Conservation (phyloP, 1,140 invertebrate genomes). For the Zophobas atratus region DNA sequence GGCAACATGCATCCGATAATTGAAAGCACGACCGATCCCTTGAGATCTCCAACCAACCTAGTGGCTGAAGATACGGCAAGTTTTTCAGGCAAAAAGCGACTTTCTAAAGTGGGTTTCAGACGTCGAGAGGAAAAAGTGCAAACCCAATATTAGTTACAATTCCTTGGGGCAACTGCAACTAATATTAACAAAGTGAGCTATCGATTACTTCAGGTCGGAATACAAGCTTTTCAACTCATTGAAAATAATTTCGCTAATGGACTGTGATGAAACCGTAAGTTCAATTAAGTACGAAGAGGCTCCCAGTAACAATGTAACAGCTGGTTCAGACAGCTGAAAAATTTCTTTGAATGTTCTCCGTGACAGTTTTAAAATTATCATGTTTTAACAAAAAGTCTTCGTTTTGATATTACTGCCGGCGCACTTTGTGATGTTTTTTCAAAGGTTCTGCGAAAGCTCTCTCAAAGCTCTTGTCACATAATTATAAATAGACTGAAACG, state of each 20-base stretch:
- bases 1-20: constrained; percentile 18
- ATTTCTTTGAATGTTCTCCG: constrained; percentile 15
- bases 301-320: neutral
- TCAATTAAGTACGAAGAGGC: neutral
- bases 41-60: neutral
- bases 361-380: constrained; percentile 19
- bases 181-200: too few relatives aligned
- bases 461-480: constrained; percentile 3
- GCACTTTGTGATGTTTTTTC: constrained; percentile 23
- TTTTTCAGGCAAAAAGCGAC: constrained; percentile 1
- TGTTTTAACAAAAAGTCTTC: constrained; percentile 13
- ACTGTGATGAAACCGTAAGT: neutral
- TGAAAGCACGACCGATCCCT: constrained; percentile 5
- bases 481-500: constrained; percentile 13
- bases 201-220: too few relatives aligned
- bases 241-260: constrained; percentile 1
- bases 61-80: neutral
- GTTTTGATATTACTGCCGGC: constrained; percentile 14
- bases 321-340: constrained; percentile 13
- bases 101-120: neutral
- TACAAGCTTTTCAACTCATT: too few relatives aligned
- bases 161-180: too few relatives aligned
- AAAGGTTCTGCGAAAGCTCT: neutral
- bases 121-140: too few relatives aligned
- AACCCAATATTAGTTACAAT: too few relatives aligned